Evolutionary conservation across 2,113 vertebrate genomes (phyloP).

Genomic region (Bungarus multicinctus): DNA sequence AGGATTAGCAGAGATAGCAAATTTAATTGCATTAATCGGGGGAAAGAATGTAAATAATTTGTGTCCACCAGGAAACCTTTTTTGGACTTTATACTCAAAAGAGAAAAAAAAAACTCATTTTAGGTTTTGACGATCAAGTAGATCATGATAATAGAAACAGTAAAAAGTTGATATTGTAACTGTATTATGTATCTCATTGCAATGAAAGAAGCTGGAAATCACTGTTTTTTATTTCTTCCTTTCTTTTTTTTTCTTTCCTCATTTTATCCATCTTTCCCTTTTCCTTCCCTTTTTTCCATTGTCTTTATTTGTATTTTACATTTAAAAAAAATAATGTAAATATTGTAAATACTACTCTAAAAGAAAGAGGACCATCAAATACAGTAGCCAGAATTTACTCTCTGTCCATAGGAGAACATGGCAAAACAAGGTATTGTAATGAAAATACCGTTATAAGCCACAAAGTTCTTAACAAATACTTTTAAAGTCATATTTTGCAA

Average conservation of each 20-base stretch:
- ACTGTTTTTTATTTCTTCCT: neutral
- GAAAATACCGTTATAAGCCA: neutral
- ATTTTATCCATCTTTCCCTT: neutral
- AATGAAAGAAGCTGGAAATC: neutral
- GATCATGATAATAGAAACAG: neutral
- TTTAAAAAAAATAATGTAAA: too few species aligned
- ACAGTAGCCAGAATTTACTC: neutral
- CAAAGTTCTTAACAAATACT: neutral
- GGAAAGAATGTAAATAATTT: neutral
- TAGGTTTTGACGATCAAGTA: neutral
- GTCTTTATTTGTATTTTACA: too few species aligned
- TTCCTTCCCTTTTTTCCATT: neutral
- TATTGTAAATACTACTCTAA: neutral
- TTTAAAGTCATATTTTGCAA: neutral
- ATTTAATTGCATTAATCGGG: neutral
- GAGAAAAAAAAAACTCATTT: neutral
- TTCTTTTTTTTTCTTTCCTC: neutral
- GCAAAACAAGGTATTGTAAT: neutral
- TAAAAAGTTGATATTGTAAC: neutral
- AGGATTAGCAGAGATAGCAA: neutral
- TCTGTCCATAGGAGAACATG: neutral
- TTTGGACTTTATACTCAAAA: neutral
- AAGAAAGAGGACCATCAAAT: neutral
- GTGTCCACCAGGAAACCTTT: neutral
- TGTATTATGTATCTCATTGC: neutral